Evolutionary conservation across 2,888 invertebrate species (phyloP), one percentile per base, ranked within the genome.

Genomic region (Epinotia nisella): DNA sequence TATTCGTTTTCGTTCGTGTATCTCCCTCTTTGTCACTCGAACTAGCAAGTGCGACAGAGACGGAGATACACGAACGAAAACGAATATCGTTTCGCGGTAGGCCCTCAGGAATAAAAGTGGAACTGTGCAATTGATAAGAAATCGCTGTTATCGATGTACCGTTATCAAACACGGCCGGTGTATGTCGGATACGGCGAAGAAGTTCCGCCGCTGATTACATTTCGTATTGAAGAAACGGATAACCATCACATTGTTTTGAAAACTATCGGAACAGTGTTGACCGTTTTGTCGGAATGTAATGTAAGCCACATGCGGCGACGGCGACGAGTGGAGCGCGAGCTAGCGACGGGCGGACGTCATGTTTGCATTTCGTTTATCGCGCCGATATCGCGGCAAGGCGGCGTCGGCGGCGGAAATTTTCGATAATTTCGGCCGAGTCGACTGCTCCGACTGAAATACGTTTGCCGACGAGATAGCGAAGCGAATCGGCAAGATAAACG

Each of bases 321-420:
- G n/a, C 49, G 49, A 49, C 15, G 19, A 21, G 67, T 45, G 61
- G 61, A 19, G 58, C 11, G 64, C 71, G 24, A 35, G 55, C 69
- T 74, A 76, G 76, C 75, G 67, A 75, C 67, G 51, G 72, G 77
- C 79, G 77, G 78, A 62, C 81, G 80, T 82, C 81, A 80, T 88
- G 85, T 88, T 88, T 88, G 85, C 84, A 82, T 84, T 88, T 81
- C 81, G 83, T 85, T 89, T 87, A 88, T 88, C 86, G 82, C 81
- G 64, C 77, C 79, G 82, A 80, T 83, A 81, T 82, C 82, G 77
- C 77, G 79, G 75, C 74, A 76, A 78, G 79, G 76, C 80, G 82
- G 68, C 75, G 77, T 76, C 76, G 78, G 75, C 82, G 81, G 77
- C 83, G 86, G 85, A 87, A 85, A 83, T 86, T 86, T 87, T 87